These are phyloP conservation scores for Avahi laniger DNA, from an alignment of 2,797 vertebrate genomes.

Conservation along the genomic window DNA sequence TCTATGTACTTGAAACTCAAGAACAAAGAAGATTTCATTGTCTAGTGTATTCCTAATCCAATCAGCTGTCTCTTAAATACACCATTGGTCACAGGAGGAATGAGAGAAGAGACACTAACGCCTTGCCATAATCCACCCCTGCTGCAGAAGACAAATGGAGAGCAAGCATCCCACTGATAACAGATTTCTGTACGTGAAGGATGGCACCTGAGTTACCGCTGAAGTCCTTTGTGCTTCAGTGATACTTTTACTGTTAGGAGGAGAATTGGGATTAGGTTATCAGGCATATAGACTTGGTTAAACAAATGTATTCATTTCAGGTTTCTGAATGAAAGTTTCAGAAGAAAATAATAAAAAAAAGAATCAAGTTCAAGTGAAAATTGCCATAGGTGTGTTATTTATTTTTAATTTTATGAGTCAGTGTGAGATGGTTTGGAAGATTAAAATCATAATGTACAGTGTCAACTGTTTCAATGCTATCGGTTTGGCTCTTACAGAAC, in stretches of 20 bases:
- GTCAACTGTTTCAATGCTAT: constrained; percentile 43
- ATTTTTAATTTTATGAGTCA: constrained; percentile 66
- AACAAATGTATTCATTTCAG: constrained; percentile 24
- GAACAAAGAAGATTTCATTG: not conserved
- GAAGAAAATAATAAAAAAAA: not conserved
- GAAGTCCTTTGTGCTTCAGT: not conserved
- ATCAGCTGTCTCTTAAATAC: not conserved
- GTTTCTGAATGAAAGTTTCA: constrained; percentile 35
- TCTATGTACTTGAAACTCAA: not conserved
- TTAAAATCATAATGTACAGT: constrained; percentile 59
- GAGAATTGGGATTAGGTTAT: not conserved
- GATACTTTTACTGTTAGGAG: not conserved
- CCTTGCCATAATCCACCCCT: accelerated
- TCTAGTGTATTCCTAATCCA: not conserved
- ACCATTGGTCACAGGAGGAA: not conserved
- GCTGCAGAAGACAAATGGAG: not conserved
- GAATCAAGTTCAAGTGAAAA: constrained; percentile 18
- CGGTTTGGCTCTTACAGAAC: constrained; percentile 25
- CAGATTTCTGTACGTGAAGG: not conserved
- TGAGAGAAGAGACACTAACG: not conserved
- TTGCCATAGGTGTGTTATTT: constrained; percentile 49
- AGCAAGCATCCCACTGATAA: not conserved
- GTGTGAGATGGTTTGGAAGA: constrained; percentile 45
- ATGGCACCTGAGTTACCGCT: not conserved
- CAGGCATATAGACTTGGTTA: not conserved